These are phyloP conservation scores for Heliopora coerulea DNA, from an alignment of 92 coral and sea anemone genomes.

Conservation along the genomic window DNA sequence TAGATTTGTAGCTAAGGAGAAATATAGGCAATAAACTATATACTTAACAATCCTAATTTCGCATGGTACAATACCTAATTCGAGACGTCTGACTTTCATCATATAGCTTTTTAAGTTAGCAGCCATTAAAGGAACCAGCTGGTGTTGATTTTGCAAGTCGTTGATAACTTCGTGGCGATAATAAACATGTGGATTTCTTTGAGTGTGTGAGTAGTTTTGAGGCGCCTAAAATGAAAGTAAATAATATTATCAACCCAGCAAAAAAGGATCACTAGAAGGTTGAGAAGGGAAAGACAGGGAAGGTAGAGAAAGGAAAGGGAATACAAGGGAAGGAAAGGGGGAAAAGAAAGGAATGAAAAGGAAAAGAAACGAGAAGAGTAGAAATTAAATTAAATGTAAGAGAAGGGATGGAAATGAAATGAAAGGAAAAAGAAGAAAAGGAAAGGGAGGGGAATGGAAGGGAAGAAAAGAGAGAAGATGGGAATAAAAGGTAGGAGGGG, in stretches of 20 bases:
- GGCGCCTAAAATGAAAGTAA: conserved; percentile 70
- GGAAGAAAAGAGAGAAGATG: not conserved
- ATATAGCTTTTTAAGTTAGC: conserved; percentile 88
- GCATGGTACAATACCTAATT: conserved; percentile 54
- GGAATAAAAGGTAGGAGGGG: not conserved
- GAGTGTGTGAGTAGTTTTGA: conserved; percentile 96
- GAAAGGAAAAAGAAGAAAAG: not conserved
- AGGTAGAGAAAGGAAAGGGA: not conserved
- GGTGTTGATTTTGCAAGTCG: conserved; percentile 80
- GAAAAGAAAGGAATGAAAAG: not conserved
- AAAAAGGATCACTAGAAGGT: not conserved
- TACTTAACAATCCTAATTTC: too few relatives aligned
- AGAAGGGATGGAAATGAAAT: not conserved
- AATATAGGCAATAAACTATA: too few relatives aligned
- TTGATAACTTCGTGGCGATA: conserved; percentile 98
- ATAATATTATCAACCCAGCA: not conserved
- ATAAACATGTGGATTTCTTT: conserved; percentile 94
- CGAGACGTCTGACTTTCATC: conserved; percentile 64
- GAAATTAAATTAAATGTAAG: not conserved
- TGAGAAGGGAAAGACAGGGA: not conserved
- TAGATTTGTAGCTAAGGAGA: too few relatives aligned
- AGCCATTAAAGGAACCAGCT: conserved; percentile 82
- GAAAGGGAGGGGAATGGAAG: not conserved
- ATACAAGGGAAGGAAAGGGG: not conserved
- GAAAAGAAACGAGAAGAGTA: not conserved